Conservation (phyloP, 2,888 invertebrate species). For the Myopa tessellatipennis region DNA sequence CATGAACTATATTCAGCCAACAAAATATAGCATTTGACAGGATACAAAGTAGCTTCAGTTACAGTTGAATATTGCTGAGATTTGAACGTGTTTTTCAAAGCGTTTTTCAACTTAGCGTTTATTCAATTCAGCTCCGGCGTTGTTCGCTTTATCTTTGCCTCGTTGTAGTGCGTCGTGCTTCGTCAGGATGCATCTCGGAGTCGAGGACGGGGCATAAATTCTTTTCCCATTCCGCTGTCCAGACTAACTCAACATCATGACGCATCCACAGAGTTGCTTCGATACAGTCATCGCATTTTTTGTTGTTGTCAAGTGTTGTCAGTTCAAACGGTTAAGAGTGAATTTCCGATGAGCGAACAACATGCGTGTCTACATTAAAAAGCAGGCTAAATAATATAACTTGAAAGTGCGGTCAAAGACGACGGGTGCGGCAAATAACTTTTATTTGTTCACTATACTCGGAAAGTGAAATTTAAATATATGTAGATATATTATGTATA, state of each 20-base stretch:
- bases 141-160: neutral
- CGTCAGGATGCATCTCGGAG: constrained; percentile 29
- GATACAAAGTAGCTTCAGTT: constrained; percentile 58
- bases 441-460: too few species aligned
- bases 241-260: constrained; percentile 49
- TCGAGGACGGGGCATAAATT: constrained; percentile 35
- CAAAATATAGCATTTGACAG: constrained; percentile 59
- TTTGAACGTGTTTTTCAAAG: constrained; percentile 53
- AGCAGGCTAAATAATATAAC: too few species aligned
- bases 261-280: constrained; percentile 21
- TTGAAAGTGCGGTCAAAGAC: too few species aligned
- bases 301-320: neutral
- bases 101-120: neutral
- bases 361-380: too few species aligned
- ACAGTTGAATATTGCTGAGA: constrained; percentile 58
- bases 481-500: too few species aligned
- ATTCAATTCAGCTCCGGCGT: neutral
- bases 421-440: too few species aligned
- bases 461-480: too few species aligned
- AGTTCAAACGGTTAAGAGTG: neutral
- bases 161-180: neutral
- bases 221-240: constrained; percentile 54
- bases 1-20: constrained; percentile 45
- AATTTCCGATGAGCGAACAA: too few species aligned
- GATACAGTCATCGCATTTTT: neutral